Evolutionary conservation across 2,888 invertebrate species (phyloP).

Genomic region (Patella depressa): DNA sequence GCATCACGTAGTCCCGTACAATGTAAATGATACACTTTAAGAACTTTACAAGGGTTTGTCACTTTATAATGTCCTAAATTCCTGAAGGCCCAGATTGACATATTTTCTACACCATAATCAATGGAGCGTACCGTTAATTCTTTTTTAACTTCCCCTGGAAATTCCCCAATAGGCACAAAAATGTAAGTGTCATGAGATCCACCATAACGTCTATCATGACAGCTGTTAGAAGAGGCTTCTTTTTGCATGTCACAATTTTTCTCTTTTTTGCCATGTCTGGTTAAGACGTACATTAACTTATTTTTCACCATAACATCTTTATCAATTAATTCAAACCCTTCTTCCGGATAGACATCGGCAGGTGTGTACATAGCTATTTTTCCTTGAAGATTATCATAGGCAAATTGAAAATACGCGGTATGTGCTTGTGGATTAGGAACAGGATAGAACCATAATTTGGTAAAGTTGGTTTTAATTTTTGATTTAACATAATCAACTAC

Average conservation of each 20-base stretch:
- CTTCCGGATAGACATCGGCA: slow-evolving; percentile 23
- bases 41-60: no score
- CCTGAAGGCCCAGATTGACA: no score
- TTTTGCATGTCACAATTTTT: slow-evolving; percentile 19
- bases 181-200: slow-evolving; percentile 22
- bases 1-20: no score
- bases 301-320: not conserved
- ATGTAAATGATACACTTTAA: no score
- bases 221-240: not conserved
- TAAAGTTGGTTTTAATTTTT: not conserved
- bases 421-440: not conserved
- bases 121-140: no score
- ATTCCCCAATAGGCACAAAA: slow-evolving; percentile 13
- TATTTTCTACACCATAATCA: no score
- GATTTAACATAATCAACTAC: not conserved
- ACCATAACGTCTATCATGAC: not conserved
- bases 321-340: slow-evolving; percentile 15
- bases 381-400: slow-evolving; percentile 6
- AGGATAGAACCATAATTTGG: slow-evolving; percentile 10
- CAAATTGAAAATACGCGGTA: slow-evolving; percentile 11
- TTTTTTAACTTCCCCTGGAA: not conserved
- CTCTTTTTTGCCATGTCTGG: slow-evolving; percentile 18
- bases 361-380: slow-evolving; percentile 12
- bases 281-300: slow-evolving; percentile 16
- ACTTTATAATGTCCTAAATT: no score